Evolutionary conservation across 2,113 vertebrate species (phyloP).

Genomic region (Chionomys nivalis): DNA sequence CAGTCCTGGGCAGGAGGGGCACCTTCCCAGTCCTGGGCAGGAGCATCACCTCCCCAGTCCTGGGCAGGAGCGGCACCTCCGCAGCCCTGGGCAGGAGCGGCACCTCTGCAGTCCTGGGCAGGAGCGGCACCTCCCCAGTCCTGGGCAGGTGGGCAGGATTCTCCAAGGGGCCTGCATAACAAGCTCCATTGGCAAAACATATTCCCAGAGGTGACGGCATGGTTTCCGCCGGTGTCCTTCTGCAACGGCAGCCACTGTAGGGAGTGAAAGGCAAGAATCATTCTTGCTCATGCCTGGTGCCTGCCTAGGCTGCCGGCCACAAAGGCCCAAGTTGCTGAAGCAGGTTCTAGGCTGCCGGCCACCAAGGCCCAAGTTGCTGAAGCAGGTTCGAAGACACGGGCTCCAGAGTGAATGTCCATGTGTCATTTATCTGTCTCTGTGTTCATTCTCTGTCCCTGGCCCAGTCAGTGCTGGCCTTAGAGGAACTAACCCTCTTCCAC

Average conservation of each 20-base stretch:
- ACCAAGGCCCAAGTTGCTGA: not conserved
- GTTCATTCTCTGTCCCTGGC: not conserved
- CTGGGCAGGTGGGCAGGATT: not conserved
- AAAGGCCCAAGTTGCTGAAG: not conserved
- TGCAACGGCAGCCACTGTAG: not conserved
- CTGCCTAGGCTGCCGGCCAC: not conserved
- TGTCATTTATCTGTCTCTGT: not conserved
- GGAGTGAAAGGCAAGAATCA: not conserved
- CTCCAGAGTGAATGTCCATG: accelerated
- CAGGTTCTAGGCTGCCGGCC: not conserved
- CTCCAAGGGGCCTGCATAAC: not conserved
- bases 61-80: too few relatives aligned
- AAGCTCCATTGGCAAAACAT: not conserved
- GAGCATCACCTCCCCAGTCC: too few relatives aligned
- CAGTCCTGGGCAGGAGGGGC: too few relatives aligned
- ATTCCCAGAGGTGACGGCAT: not conserved
- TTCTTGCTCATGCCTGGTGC: not conserved
- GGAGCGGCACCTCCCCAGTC: not conserved
- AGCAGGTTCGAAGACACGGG: not conserved
- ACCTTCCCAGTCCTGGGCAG: too few relatives aligned
- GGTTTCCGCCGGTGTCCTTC: not conserved
- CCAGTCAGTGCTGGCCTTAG: not conserved
- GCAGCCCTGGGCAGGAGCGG: too few relatives aligned
- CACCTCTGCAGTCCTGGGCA: not conserved
- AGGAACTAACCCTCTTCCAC: not conserved